Conservation (phyloP, 92 coral and sea anemone species). For the Anthopleura xanthogrammica region DNA sequence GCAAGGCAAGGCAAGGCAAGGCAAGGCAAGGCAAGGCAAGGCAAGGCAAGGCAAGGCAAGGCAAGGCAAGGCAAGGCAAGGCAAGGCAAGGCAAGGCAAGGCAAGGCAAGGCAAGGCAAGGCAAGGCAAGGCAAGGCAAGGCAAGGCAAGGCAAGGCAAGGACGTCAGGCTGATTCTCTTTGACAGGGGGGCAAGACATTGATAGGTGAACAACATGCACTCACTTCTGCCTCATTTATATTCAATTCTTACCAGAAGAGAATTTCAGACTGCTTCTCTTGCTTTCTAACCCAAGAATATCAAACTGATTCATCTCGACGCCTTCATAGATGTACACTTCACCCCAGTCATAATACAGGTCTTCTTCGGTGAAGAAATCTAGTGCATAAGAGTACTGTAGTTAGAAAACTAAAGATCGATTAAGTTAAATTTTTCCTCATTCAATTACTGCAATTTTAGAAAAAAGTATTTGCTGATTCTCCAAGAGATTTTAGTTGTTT, state of each 20-base stretch:
- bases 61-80: too few relatives aligned
- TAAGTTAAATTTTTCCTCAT: neutral
- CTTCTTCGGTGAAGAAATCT: conserved; percentile 80
- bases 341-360: conserved; percentile 65
- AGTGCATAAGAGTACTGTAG: neutral
- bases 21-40: neutral
- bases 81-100: too few relatives aligned
- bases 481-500: too few relatives aligned
- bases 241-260: conserved; percentile 48
- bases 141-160: too few relatives aligned
- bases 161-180: too few relatives aligned
- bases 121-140: too few relatives aligned
- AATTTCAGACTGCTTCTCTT: conserved; percentile 43
- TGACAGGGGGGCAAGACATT: too few relatives aligned
- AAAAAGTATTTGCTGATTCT: too few relatives aligned
- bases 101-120: too few relatives aligned
- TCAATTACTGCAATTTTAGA: neutral
- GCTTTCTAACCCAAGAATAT: conserved; percentile 39
- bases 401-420: neutral
- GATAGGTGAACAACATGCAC: too few relatives aligned
- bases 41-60: too few relatives aligned
- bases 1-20: neutral
- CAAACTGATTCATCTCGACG: conserved; percentile 56
- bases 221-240: neutral
- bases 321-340: conserved; percentile 46